These are phyloP conservation scores for Scotopteryx bipunctaria DNA, from an alignment of 2,888 invertebrate genomes.

Conservation along the genomic window DNA sequence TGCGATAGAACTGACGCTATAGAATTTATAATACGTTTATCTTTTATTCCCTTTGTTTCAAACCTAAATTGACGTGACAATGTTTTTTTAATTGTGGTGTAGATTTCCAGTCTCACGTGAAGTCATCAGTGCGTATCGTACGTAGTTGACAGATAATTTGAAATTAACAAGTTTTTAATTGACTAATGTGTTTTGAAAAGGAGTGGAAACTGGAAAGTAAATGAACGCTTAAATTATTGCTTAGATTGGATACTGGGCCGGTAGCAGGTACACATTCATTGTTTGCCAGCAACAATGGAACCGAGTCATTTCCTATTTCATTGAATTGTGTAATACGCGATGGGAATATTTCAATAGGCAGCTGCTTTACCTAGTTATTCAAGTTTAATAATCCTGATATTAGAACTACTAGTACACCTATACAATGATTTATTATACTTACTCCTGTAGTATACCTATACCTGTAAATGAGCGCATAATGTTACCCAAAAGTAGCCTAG, in stretches of 20 bases:
- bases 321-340: conserved; percentile 13
- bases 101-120: too few species aligned
- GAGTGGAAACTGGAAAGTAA: conserved; percentile 16
- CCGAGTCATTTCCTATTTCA: conserved; percentile 21
- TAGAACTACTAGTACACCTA: too few species aligned
- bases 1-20: not conserved
- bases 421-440: too few species aligned
- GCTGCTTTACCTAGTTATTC: not conserved
- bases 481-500: too few species aligned
- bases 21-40: too few species aligned
- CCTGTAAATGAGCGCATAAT: too few species aligned
- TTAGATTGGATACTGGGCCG: conserved; percentile 1
- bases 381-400: not conserved
- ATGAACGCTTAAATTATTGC: conserved; percentile 7
- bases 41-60: too few species aligned
- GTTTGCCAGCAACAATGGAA: conserved; percentile 14
- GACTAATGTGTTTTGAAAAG: conserved; percentile 1
- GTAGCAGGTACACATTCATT: conserved; percentile 12
- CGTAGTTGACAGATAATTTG: not conserved
- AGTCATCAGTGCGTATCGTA: too few species aligned
- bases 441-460: too few species aligned
- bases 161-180: conserved; percentile 14
- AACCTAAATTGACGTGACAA: too few species aligned
- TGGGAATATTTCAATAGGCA: not conserved
- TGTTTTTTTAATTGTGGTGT: too few species aligned